Evolutionary conservation across 2,113 vertebrate genomes (phyloP).

Genomic region (Phasianus colchicus): DNA sequence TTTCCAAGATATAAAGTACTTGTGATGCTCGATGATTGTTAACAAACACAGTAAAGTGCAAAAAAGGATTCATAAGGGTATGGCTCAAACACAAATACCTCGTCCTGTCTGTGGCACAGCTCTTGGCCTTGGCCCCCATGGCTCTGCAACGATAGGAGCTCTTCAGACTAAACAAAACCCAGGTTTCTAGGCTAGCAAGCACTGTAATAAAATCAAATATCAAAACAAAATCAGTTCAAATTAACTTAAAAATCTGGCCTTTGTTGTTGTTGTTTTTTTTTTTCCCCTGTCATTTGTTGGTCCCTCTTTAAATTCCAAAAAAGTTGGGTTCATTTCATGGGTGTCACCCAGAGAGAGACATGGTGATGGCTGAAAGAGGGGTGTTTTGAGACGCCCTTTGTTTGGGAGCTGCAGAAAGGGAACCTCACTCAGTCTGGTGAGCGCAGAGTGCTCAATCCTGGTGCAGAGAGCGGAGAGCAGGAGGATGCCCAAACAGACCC

Average conservation of each 20-base stretch:
- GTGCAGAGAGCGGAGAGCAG: not conserved
- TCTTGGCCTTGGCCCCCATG: constrained; percentile 8
- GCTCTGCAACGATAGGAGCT: not conserved
- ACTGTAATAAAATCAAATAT: constrained; percentile 37
- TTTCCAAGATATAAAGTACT: not conserved
- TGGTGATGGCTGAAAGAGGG: not conserved
- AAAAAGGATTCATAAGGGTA: not conserved
- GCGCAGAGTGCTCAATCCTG: too few species aligned
- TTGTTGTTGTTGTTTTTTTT: not conserved
- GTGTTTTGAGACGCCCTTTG: not conserved
- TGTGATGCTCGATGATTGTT: not conserved
- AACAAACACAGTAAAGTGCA: not conserved
- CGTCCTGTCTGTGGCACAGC: not conserved
- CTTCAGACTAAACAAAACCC: constrained; percentile 55
- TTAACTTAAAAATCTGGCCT: not conserved
- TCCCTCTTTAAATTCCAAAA: not conserved
- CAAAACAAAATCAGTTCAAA: constrained; percentile 57
- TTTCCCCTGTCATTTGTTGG: not conserved
- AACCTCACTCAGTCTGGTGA: not conserved
- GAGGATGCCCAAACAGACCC: not conserved
- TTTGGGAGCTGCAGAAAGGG: not conserved
- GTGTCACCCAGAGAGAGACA: not conserved
- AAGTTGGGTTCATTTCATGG: not conserved
- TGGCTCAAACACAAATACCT: not conserved
- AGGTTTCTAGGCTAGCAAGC: constrained; percentile 21